Base-by-base conservation (phyloP, 2,888 invertebrate species). In the Spialia ferax region DNA sequence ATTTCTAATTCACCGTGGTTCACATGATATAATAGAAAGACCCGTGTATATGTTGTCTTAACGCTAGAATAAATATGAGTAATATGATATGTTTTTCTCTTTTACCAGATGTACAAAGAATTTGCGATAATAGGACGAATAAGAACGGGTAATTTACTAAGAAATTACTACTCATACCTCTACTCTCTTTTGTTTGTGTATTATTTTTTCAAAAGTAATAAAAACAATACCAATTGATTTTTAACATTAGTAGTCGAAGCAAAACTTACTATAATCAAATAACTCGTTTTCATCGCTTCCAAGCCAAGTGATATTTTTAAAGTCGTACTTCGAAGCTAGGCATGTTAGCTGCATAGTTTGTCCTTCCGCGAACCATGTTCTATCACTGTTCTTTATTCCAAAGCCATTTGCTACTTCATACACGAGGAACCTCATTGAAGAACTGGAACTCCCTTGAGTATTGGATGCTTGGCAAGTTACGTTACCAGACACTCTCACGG, bases 331-430 rank as follows among this genome's bases (percentile, higher is more conserved):
- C 0, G 92, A 91, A 32, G 89, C 93, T 32, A 86, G 72, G 72
- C 93, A 93, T 60, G 79, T 80, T 3, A 88, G 52, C 7, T 69
- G 71, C 1, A 88, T 80, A 7, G 75, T 71, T 11, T 86, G 74
- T 22, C 81, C 77, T 74, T 91, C 81, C 1, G 85, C 69, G 65
- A 81, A 88, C 88, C 88, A 89, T 1, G 72, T 74, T 8, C 78
- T 74, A 0, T 78, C 64, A 0, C 54, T 69, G 57, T 84, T 73
- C 26, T 70, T 73, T 38, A 91, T 83, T 7, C 91, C 92, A 60
- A 93, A 93, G 8, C 92, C 92, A 32, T 72, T 71, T 1, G 67
- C 20, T 5, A 91, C 76, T 70, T 93, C 93, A 63, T 89, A 80
- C 4, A 90, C 84, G 0, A 83, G 68, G 11, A 93, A 76, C 29